Conservation (phyloP, 2,113 vertebrate species). For the Ictalurus furcatus region DNA sequence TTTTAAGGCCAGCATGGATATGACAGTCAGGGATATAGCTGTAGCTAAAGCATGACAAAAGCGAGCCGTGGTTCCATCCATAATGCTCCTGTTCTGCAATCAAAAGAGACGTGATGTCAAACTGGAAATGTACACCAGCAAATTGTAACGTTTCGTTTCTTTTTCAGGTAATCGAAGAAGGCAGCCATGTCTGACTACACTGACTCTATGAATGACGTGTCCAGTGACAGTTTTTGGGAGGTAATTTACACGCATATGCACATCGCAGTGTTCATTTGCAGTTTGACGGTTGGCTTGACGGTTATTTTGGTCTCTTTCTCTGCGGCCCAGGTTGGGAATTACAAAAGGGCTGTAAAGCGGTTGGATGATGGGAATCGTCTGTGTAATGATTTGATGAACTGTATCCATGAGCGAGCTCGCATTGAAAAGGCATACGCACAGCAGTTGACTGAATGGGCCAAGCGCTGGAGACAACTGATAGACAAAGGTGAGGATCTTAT, state of each 20-base stretch:
- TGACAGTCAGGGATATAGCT: not conserved
- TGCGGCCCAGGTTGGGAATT: conserved; percentile 86
- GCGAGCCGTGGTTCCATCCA: not conserved
- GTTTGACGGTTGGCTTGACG: not conserved
- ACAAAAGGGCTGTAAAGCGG: conserved; percentile 90
- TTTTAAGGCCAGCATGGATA: not conserved
- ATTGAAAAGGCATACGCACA: conserved; percentile 93
- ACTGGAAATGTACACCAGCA: not conserved
- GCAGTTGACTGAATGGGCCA: conserved; percentile 96
- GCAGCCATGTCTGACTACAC: conserved; percentile 89
- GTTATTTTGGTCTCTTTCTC: not conserved
- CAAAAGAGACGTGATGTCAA: not conserved
- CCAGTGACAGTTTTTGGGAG: conserved; percentile 99
- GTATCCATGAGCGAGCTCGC: conserved; percentile 89
- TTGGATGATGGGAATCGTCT: conserved; percentile 94
- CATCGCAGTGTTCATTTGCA: not conserved
- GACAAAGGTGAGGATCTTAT: conserved; percentile 83
- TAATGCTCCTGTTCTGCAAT: not conserved
- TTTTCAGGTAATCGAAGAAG: conserved; percentile 47
- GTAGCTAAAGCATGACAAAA: not conserved
- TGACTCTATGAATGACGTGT: conserved; percentile 89
- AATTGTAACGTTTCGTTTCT: not conserved
- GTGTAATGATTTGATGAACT: conserved; percentile 93
- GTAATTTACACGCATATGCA: conserved; percentile 60
- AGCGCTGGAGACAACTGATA: conserved; percentile 91